A percentile compares a stretch with the other conserved stretches of the same genome.
These are phyloP conservation scores for Chrysolina haemoptera DNA, from an alignment of 2,888 invertebrate species.

Conservation along the genomic window DNA sequence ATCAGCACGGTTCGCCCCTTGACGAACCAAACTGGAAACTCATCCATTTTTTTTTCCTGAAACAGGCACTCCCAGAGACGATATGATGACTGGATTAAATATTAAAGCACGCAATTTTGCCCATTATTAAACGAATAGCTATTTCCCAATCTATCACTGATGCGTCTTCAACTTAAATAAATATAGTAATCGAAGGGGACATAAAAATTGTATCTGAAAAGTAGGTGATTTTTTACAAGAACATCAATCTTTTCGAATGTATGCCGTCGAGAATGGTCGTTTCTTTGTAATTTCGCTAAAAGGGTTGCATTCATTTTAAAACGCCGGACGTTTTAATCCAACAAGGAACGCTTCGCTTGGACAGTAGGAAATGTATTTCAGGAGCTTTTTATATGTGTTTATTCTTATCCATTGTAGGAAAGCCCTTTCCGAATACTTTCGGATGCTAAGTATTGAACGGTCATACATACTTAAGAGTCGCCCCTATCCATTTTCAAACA, in stretches of 20 bases:
- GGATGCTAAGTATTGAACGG: background rate
- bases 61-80: too few species aligned
- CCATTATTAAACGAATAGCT: too few species aligned
- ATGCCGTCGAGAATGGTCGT: slow-evolving; percentile 55
- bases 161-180: too few species aligned
- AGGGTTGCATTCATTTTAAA: slow-evolving; percentile 62
- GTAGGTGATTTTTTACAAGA: slow-evolving; percentile 30
- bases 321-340: slow-evolving; percentile 63
- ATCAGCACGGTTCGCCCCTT: too few species aligned
- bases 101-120: too few species aligned
- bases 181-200: too few species aligned
- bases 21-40: too few species aligned
- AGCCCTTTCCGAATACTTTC: background rate
- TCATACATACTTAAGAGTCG: background rate
- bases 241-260: slow-evolving; percentile 57
- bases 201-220: too few species aligned
- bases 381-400: slow-evolving; percentile 57
- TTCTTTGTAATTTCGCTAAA: slow-evolving; percentile 63
- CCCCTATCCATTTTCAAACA: too few species aligned
- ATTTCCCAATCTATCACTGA: too few species aligned
- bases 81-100: too few species aligned
- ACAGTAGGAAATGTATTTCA: slow-evolving; percentile 60
- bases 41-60: too few species aligned
- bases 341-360: slow-evolving; percentile 57
- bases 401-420: slow-evolving; percentile 39